A percentile compares a stretch with the other conserved stretches of the same genome.
Conservation (phyloP, 2,113 vertebrate genomes). For the Scolopax mira region DNA sequence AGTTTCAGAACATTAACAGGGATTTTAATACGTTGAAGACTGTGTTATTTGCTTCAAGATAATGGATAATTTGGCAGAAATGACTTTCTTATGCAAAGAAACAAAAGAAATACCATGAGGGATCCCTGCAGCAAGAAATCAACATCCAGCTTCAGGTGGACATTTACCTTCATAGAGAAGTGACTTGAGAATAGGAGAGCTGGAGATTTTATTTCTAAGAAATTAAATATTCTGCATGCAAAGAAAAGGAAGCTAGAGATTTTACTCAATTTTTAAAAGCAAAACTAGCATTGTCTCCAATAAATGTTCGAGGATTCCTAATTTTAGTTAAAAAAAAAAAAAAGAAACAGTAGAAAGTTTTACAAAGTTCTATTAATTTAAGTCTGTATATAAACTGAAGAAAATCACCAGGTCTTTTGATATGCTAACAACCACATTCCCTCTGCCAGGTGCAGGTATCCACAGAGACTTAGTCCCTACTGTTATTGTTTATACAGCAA, state of each 20-base stretch:
- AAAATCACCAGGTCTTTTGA: conserved; percentile 32
- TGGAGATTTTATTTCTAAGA: neutral
- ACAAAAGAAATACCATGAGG: neutral
- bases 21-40: neutral
- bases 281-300: neutral
- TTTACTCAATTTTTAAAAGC: neutral
- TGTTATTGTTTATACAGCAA: conserved; percentile 72
- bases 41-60: neutral
- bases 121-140: neutral
- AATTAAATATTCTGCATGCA: neutral
- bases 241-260: neutral
- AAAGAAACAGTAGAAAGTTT: neutral
- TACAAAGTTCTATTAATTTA: conserved; percentile 50
- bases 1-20: neutral
- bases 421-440: conserved; percentile 62
- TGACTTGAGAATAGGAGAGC: neutral
- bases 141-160: neutral
- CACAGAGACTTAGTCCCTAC: conserved; percentile 53
- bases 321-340: neutral
- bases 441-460: conserved; percentile 62
- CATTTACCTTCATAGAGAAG: neutral
- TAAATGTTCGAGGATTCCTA: neutral
- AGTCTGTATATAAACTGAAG: neutral
- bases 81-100: neutral
- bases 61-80: neutral